A percentile compares a stretch with the other conserved stretches of the same genome.
These are phyloP conservation scores for Vanessa atalanta DNA, from an alignment of 1,140 invertebrate species.

Conservation along the genomic window DNA sequence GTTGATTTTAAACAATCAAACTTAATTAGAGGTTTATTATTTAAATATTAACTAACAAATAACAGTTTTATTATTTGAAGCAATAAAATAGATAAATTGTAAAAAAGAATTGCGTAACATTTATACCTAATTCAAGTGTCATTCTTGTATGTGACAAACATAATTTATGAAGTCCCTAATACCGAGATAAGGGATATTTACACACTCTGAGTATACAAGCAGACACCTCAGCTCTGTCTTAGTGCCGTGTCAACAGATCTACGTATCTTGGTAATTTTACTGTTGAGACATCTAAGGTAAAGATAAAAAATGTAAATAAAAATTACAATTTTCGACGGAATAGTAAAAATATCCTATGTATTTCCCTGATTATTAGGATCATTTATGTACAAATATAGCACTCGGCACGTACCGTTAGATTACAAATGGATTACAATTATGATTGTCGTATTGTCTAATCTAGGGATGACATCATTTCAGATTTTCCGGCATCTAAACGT, in stretches of 20 bases:
- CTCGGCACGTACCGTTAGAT: conserved; percentile 18
- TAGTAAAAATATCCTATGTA: conserved; percentile 48
- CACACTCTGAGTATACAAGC: conserved; percentile 70
- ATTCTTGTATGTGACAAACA: conserved; percentile 76
- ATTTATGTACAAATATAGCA: conserved; percentile 14
- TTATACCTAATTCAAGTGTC: conserved; percentile 48
- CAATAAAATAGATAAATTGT: not conserved
- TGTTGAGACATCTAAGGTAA: conserved; percentile 71
- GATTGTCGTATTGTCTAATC: conserved; percentile 28
- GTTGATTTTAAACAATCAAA: too few relatives aligned
- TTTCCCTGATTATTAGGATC: conserved; percentile 40
- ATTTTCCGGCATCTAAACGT: conserved; percentile 4
- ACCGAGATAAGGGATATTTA: conserved; percentile 77
- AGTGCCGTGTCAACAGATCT: conserved; percentile 76
- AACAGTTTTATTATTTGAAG: too few relatives aligned
- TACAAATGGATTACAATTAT: conserved; percentile 23
- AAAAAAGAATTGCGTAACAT: conserved; percentile 20
- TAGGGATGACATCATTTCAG: conserved; percentile 25
- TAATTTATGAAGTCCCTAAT: conserved; percentile 80
- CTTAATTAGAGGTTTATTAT: too few relatives aligned
- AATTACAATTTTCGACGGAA: conserved; percentile 61
- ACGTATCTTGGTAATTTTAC: conserved; percentile 74
- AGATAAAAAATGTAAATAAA: conserved; percentile 73
- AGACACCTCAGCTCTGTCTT: conserved; percentile 74
- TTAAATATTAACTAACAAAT: too few relatives aligned